A percentile compares a stretch with the other conserved stretches of the same genome.
These are phyloP conservation scores for Rhinatrema bivittatum DNA, from an alignment of 2,797 vertebrate genomes.

Conservation along the genomic window DNA sequence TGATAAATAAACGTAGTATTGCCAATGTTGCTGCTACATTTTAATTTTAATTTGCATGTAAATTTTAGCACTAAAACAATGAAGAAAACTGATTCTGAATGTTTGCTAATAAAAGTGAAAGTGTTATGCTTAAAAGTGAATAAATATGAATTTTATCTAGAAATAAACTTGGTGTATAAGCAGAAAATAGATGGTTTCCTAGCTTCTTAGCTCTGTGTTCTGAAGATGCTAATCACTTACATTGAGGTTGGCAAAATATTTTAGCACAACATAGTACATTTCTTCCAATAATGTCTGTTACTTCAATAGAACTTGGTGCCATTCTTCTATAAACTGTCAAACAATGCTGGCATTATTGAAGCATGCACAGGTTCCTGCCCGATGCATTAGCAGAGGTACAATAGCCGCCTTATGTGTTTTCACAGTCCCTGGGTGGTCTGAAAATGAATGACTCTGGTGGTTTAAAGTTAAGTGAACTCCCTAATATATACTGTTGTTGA, in stretches of 20 bases:
- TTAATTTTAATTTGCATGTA: too few relatives aligned
- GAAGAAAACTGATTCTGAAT: too few relatives aligned
- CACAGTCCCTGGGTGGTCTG: conserved; percentile 62
- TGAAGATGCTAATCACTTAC: conserved; percentile 27
- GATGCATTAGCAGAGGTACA: conserved; percentile 41
- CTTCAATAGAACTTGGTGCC: conserved; percentile 37
- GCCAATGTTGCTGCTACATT: too few relatives aligned
- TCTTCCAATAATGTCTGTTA: conserved; percentile 18
- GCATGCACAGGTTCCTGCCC: conserved; percentile 45
- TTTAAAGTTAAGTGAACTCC: conserved; percentile 63
- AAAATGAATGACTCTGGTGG: conserved; percentile 60
- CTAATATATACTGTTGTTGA: conserved; percentile 64
- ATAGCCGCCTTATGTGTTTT: too few relatives aligned
- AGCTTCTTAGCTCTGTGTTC: conserved; percentile 13
- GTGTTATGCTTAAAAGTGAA: too few relatives aligned
- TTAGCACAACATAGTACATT: conserved; percentile 36
- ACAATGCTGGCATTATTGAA: conserved; percentile 36
- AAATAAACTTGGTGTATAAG: too few relatives aligned
- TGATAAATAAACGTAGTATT: too few relatives aligned
- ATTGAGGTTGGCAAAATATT: conserved; percentile 23
- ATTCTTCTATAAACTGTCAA: conserved; percentile 46
- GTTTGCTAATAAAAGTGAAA: too few relatives aligned
- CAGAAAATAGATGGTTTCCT: conserved; percentile 2
- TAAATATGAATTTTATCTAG: too few relatives aligned
- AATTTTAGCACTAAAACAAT: too few relatives aligned